These are phyloP conservation scores for Scomber scombrus DNA, from an alignment of 2,113 vertebrate species.

Conservation along the genomic window DNA sequence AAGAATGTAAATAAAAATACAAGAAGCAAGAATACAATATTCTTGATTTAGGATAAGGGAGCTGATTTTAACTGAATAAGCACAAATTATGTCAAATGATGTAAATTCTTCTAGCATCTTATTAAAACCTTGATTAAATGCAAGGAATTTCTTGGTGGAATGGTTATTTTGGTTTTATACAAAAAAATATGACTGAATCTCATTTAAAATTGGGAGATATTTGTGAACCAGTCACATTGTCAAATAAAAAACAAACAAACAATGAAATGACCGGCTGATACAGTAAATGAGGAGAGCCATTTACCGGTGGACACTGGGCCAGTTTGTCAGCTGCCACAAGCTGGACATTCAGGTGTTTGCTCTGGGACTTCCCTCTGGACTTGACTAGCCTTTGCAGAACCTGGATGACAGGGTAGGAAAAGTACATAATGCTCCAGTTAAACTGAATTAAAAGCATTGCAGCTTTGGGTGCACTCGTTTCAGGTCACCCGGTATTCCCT, in stretches of 20 bases:
- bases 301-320: conserved; percentile 94
- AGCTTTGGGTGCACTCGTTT: background rate
- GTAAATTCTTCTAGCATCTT: no score
- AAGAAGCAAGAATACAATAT: no score
- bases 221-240: no score
- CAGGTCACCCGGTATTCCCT: background rate
- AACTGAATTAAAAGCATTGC: background rate
- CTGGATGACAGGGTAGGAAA: conserved; percentile 73
- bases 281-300: conserved; percentile 52
- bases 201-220: no score
- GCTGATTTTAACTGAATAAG: no score
- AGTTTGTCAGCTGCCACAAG: conserved; percentile 97
- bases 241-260: no score
- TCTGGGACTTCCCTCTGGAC: conserved; percentile 96
- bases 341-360: conserved; percentile 98
- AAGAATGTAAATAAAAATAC: background rate
- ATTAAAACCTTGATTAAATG: no score
- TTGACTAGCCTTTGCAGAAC: conserved; percentile 96
- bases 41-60: no score
- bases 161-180: no score
- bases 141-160: no score
- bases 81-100: no score
- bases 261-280: background rate
- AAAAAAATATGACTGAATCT: no score
- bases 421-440: conserved; percentile 16